Percentiles rank a stretch among this genome's conserved stretches.
phyloP scores from a whole-genome alignment of 2,888 invertebrate species.

The Phymatocera aterrima region DNA sequence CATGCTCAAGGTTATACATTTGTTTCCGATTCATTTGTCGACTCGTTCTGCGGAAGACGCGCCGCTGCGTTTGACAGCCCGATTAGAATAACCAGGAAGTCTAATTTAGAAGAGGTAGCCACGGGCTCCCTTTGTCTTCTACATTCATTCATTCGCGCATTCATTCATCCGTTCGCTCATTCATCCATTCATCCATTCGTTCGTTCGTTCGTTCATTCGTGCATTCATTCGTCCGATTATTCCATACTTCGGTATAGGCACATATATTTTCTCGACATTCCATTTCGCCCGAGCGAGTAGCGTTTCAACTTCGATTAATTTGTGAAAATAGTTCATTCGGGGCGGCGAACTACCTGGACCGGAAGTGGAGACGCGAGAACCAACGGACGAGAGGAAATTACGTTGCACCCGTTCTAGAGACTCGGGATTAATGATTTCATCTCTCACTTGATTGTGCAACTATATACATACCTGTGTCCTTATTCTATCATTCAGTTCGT shows the following conservation, averaged over 20 bases:
- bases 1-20: not conserved
- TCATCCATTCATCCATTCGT: not conserved
- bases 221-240: not conserved
- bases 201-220: not conserved
- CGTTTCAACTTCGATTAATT: constrained; percentile 26
- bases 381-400: constrained; percentile 45
- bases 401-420: constrained; percentile 8
- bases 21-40: constrained; percentile 32
- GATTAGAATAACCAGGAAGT: constrained; percentile 40
- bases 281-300: not conserved
- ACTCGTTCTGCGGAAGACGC: not conserved
- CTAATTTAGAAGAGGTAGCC: constrained; percentile 2
- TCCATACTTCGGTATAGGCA: not conserved
- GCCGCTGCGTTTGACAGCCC: constrained; percentile 12
- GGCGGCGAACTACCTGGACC: constrained; percentile 18
- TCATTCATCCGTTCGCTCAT: not conserved
- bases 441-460: constrained; percentile 30
- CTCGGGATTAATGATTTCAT: constrained; percentile 42
- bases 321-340: constrained; percentile 22
- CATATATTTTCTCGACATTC: not conserved
- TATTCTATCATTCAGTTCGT: constrained; percentile 9
- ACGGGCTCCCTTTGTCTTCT: not conserved
- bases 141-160: not conserved
- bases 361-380: constrained; percentile 42
- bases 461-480: too few species aligned